Percentiles rank a stretch among this genome's conserved stretches.
phyloP scores from a whole-genome alignment of 2,797 vertebrate genomes.

The Botia kubotai region DNA sequence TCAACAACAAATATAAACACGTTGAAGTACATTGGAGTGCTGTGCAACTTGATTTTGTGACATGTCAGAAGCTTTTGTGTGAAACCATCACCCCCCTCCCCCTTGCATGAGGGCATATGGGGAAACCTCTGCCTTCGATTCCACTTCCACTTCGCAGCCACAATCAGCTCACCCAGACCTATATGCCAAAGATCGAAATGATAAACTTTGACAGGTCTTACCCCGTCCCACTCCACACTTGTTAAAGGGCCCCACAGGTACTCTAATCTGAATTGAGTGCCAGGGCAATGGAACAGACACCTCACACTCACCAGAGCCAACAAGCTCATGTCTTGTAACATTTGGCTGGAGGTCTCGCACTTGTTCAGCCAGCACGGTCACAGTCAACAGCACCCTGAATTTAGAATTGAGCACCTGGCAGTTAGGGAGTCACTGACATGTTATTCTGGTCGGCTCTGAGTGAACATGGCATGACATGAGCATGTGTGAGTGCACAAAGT shows the following conservation, averaged over 20 bases:
- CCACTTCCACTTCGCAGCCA: conserved; percentile 11
- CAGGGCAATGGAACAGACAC: conserved; percentile 26
- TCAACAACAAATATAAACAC: conserved; percentile 84
- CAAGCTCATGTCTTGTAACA: conserved; percentile 43
- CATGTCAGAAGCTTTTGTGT: conserved; percentile 75
- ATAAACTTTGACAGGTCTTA: conserved; percentile 75
- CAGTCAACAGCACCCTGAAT: conserved; percentile 27
- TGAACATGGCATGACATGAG: conserved; percentile 1
- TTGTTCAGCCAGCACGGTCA: conserved; percentile 52
- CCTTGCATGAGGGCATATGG: conserved; percentile 20
- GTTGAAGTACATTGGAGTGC: conserved; percentile 75
- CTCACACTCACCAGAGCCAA: conserved; percentile 39
- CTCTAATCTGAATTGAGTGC: conserved; percentile 59
- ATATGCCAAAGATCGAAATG: conserved; percentile 73
- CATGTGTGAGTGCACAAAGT: not conserved
- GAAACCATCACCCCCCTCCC: conserved; percentile 75
- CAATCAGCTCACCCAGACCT: conserved; percentile 63
- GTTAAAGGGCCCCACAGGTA: conserved; percentile 54
- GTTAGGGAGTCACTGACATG: conserved; percentile 31
- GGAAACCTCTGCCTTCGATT: conserved; percentile 64
- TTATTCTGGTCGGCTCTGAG: conserved; percentile 4
- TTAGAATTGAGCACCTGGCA: conserved; percentile 1
- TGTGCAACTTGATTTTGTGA: conserved; percentile 79
- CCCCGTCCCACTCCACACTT: conserved; percentile 46
- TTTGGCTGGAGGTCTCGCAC: conserved; percentile 45